Base-by-base conservation (phyloP, 2,797 vertebrate species). In the Peromyscus aztecus region DNA sequence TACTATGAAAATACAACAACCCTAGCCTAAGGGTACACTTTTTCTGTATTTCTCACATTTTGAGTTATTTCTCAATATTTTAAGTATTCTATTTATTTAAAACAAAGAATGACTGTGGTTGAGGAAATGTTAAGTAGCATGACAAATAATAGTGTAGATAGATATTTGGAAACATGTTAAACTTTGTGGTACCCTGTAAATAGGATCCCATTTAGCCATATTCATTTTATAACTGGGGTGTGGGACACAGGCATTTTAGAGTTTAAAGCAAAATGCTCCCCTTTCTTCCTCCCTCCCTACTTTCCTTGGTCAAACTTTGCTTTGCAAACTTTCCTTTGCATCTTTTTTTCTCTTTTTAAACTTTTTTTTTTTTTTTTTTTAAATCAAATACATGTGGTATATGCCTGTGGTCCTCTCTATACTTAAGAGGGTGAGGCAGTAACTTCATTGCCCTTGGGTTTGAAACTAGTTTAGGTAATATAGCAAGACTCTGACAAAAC, bases 181-280 rank as follows among this genome's bases (percentile, higher is more conserved):
- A 92, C 34, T 89, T 95, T n/a, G 57, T 57, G 31, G 29, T 91
- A 7, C 34, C 61, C 43, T 95, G 21, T 57, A 96, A 89, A 89
- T 94, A 69, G 89, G 63, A 94, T 89, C 14, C 34, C 16, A 40
- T 46, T 46, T 92, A 52, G 81, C 46, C 37, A 61, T 89, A 71
- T 88, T 94, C 78, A 87, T 97, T 96, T 96, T 91, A 80, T 31
- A 89, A 4, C 88, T 93, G 31, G 52, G 24, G 84, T 23, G 83
- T 57, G 69, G 87, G 10, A 34, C 49, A 40, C 75, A 67, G 29
- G 55, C 9, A 67, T 37, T 89, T 55, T 86, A 96, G 85, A 96
- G 86, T 83, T 94, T 77, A 96, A 59, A 96, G 34, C 16, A 89
- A 61, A 86, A 61, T 49, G 49, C 49, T 46, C 10, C 49, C 49